Conservation (phyloP, 2,888 invertebrate genomes). For the Eretmocerus hayati region DNA sequence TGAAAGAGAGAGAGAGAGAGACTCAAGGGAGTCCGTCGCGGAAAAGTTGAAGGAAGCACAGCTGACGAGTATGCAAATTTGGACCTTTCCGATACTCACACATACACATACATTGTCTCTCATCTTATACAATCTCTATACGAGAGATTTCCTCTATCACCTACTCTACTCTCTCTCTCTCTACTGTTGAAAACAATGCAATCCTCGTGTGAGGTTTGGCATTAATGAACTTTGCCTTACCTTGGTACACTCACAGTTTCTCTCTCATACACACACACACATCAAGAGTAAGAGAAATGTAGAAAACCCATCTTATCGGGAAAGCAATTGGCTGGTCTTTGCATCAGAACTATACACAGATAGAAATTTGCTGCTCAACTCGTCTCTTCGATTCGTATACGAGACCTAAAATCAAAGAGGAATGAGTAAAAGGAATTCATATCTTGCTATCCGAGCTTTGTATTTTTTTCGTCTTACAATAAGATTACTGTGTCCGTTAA, state of each 20-base stretch:
- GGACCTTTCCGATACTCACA: conserved; percentile 26
- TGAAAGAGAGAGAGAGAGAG: conserved; percentile 13
- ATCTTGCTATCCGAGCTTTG: no score
- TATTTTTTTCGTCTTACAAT: background rate
- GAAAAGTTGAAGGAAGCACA: conserved; percentile 49
- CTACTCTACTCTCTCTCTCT: conserved; percentile 16
- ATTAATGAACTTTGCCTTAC: conserved; percentile 39
- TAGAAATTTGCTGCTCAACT: no score
- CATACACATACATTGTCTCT: no score
- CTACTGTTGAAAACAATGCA: conserved; percentile 37
- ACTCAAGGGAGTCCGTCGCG: conserved; percentile 31
- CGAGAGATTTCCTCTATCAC: conserved; percentile 3
- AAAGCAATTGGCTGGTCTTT: conserved; percentile 4
- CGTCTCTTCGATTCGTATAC: no score
- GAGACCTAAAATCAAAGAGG: no score
- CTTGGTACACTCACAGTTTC: no score
- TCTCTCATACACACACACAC: no score
- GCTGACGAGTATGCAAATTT: conserved; percentile 49
- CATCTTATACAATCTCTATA: no score
- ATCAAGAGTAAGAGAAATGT: no score
- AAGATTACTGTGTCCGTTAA: background rate
- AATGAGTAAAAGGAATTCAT: background rate
- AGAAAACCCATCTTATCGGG: no score
- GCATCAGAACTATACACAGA: no score
- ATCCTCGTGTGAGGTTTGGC: conserved; percentile 37